Evolutionary conservation across 2,888 invertebrate species (phyloP).

Genomic region (Meteorus cinctellus): DNA sequence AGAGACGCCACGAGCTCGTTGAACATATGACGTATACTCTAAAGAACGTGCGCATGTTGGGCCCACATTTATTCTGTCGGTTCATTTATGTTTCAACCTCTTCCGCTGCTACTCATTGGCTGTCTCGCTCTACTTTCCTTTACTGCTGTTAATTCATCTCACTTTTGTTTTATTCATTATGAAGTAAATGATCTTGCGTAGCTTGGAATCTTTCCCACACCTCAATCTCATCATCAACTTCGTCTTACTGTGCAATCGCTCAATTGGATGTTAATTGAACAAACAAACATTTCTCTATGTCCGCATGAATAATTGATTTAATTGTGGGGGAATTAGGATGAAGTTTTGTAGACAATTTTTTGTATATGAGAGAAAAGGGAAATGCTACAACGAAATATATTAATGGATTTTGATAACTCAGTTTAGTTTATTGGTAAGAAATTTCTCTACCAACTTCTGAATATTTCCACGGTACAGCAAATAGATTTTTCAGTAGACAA

Average conservation of each 20-base stretch:
- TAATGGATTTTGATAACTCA: too few relatives aligned
- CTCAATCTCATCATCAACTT: slow-evolving; percentile 31
- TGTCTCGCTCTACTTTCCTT: not conserved
- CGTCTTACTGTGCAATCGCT: slow-evolving; percentile 43
- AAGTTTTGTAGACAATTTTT: too few relatives aligned
- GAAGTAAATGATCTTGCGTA: slow-evolving; percentile 48
- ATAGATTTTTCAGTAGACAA: too few relatives aligned
- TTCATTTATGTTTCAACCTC: not conserved
- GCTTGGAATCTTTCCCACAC: slow-evolving; percentile 43
- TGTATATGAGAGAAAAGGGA: too few relatives aligned
- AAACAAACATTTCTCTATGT: slow-evolving; percentile 60
- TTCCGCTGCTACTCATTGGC: not conserved
- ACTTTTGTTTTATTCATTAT: not conserved
- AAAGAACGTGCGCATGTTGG: slow-evolving; percentile 16
- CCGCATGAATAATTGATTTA: not conserved
- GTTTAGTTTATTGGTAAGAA: too few relatives aligned
- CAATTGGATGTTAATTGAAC: slow-evolving; percentile 68
- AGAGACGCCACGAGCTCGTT: not conserved
- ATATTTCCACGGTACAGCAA: too few relatives aligned
- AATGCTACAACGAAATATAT: too few relatives aligned
- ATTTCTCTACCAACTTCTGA: too few relatives aligned
- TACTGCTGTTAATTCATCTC: not conserved
- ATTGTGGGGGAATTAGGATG: not conserved
- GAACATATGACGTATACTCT: slow-evolving; percentile 21
- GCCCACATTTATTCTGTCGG: not conserved